Percentiles rank a stretch among this genome's conserved stretches.
phyloP scores from a whole-genome alignment of 2,797 vertebrate genomes.

The Morelia viridis region DNA sequence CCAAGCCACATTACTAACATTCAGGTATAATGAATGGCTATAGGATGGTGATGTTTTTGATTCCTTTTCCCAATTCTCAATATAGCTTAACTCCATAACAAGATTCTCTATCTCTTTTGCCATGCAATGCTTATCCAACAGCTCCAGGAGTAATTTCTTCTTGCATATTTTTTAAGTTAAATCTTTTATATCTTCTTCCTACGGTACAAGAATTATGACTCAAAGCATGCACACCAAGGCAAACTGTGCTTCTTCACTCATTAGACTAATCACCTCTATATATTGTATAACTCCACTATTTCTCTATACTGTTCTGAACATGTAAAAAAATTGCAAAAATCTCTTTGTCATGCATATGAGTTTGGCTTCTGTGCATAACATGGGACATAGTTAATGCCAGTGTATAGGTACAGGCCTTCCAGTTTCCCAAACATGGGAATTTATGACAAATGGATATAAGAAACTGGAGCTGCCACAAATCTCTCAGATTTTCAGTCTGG shows the following conservation, averaged over 20 bases:
- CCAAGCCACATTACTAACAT: neutral
- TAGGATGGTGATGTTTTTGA: neutral
- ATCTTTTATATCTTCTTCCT: neutral
- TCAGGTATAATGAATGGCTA: neutral
- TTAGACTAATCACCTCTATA: neutral
- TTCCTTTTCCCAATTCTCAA: neutral
- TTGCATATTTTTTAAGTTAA: neutral
- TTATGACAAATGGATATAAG: neutral
- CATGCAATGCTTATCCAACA: neutral
- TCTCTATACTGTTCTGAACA: neutral
- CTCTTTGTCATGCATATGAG: neutral
- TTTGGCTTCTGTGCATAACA: neutral
- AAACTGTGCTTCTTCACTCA: neutral
- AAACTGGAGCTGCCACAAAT: neutral
- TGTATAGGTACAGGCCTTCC: neutral
- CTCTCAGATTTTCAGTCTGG: neutral
- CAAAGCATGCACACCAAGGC: neutral
- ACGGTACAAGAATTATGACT: neutral
- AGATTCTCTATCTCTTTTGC: neutral
- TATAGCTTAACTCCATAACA: neutral
- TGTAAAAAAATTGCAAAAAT: neutral
- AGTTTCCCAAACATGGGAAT: neutral
- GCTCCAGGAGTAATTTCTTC: neutral
- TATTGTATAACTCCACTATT: neutral
- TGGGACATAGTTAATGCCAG: neutral